These are phyloP conservation scores for Oscheius onirici DNA, from an alignment of 2,888 invertebrate species.

Conservation along the genomic window DNA sequence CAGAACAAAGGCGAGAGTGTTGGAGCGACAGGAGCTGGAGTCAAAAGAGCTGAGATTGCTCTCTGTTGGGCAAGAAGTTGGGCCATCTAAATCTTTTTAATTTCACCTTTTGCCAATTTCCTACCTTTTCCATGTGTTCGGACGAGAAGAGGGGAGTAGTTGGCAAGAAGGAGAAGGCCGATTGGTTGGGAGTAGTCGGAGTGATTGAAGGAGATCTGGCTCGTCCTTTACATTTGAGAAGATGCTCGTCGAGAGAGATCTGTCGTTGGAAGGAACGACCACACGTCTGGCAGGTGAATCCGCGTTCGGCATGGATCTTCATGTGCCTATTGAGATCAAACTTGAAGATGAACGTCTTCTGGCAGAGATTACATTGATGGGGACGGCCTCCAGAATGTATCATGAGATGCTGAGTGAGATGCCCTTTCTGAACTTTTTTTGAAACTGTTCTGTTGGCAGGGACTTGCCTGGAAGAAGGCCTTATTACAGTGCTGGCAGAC, in stretches of 20 bases:
- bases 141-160: constrained; percentile 29
- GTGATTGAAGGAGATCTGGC: neutral
- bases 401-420: constrained; percentile 72
- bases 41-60: constrained; percentile 31
- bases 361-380: constrained; percentile 66
- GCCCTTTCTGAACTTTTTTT: constrained; percentile 65
- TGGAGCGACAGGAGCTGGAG: constrained; percentile 18
- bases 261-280: constrained; percentile 66
- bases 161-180: constrained; percentile 6
- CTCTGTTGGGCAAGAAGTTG: constrained; percentile 43
- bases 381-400: constrained; percentile 70
- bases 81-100: constrained; percentile 34
- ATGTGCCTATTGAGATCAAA: constrained; percentile 70
- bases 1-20: constrained; percentile 37
- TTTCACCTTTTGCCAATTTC: neutral
- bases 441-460: neutral
- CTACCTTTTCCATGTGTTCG: constrained; percentile 48
- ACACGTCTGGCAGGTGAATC: constrained; percentile 61
- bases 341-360: constrained; percentile 72
- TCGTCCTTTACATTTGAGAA: constrained; percentile 61
- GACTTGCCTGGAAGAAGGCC: constrained; percentile 71
- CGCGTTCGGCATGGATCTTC: constrained; percentile 71
- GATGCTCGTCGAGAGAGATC: constrained; percentile 62
- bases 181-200: neutral
- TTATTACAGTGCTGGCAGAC: constrained; percentile 72